These are phyloP conservation scores for Tetrax tetrax DNA, from an alignment of 2,113 vertebrate species.

Conservation along the genomic window DNA sequence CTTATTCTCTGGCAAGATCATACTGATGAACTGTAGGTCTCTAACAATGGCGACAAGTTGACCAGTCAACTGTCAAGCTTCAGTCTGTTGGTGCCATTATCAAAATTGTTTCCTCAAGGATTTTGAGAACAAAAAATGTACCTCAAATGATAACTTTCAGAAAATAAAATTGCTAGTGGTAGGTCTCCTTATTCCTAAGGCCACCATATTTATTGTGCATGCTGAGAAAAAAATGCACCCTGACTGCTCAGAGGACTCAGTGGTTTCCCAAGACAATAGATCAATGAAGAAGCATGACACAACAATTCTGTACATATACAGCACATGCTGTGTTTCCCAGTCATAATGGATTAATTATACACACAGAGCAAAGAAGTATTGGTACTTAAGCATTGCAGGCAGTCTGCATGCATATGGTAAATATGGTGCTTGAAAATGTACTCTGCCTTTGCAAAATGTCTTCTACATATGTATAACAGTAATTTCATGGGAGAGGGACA, in stretches of 20 bases:
- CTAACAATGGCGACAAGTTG: background rate
- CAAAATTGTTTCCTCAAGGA: background rate
- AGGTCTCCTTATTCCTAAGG: background rate
- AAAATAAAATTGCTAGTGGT: background rate
- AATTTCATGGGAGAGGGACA: background rate
- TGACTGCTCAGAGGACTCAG: background rate
- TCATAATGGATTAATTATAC: constrained; percentile 44
- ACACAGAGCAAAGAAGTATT: background rate
- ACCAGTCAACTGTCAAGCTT: background rate
- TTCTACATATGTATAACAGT: background rate
- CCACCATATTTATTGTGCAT: background rate
- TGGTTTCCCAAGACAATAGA: constrained; percentile 54
- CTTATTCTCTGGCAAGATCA: background rate
- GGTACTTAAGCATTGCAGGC: background rate
- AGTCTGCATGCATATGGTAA: background rate
- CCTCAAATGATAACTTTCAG: background rate
- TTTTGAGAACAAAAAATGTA: background rate
- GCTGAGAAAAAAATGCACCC: background rate
- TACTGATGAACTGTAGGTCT: background rate
- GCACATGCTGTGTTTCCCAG: background rate
- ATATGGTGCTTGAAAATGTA: background rate
- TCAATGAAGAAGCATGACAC: constrained; percentile 1
- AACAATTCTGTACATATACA: background rate
- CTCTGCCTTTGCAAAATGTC: background rate
- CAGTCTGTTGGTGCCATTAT: background rate